phyloP scores from a whole-genome alignment of 2,113 vertebrate genomes.

The Ochotona princeps region DNA sequence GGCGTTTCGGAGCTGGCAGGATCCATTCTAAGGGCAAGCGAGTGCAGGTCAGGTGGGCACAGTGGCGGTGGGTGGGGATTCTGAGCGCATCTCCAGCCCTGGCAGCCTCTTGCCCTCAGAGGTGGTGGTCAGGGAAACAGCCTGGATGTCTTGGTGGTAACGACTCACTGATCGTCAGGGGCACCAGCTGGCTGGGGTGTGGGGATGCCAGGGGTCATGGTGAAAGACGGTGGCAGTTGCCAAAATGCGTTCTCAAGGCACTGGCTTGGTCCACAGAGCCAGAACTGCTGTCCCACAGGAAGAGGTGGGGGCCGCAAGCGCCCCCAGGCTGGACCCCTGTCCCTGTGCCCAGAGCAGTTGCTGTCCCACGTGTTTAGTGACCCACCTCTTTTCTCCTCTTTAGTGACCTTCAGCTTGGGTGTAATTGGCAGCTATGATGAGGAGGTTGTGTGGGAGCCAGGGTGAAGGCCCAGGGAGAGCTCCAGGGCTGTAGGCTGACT shows the following conservation, averaged over 20 bases:
- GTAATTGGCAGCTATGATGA: background rate
- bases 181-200: background rate
- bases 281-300: background rate
- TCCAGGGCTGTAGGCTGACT: rapidly evolving
- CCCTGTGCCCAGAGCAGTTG: no score
- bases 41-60: background rate
- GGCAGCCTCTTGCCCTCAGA: background rate
- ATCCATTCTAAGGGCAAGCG: rapidly evolving
- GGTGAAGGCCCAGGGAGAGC: background rate
- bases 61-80: background rate
- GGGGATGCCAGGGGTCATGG: background rate
- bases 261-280: background rate
- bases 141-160: background rate
- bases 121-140: background rate
- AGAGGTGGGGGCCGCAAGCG: background rate
- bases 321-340: background rate
- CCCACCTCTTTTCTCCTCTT: background rate
- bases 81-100: background rate
- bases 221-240: background rate
- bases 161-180: background rate
- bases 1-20: rapidly evolving
- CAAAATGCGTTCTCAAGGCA: background rate
- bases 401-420: rapidly evolving
- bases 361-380: no score
- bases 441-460: background rate